Evolutionary conservation across 2,797 vertebrate species (phyloP).

Genomic region (Myotis planiceps): DNA sequence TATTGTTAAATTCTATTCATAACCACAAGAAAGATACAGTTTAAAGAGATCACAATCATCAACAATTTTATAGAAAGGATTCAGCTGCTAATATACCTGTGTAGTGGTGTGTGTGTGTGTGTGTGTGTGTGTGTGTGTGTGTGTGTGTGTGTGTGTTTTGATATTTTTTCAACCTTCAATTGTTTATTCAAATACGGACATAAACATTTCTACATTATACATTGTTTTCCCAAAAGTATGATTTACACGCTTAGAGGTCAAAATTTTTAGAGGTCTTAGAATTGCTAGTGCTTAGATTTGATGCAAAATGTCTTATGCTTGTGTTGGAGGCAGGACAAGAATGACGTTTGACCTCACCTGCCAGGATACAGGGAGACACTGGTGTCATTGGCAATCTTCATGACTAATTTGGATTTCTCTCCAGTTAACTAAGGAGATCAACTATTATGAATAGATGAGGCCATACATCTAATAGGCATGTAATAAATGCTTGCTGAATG

Average conservation of each 20-base stretch:
- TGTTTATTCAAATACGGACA: not conserved
- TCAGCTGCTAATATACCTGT: not conserved
- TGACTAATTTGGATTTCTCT: conserved; percentile 50
- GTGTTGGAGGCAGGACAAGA: no score
- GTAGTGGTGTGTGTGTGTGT: not conserved
- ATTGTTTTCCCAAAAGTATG: not conserved
- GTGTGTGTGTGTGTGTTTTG: not conserved
- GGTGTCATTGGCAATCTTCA: not conserved
- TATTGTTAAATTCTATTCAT: not conserved
- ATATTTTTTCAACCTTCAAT: not conserved
- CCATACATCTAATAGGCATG: not conserved
- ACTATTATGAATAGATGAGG: not conserved
- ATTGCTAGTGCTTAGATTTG: not conserved
- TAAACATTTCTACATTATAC: not conserved
- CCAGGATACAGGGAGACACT: not conserved
- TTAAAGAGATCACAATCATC: not conserved
- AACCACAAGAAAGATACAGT: not conserved
- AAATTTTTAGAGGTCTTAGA: not conserved
- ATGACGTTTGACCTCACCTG: no score
- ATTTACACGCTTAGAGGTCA: not conserved
- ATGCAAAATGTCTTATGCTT: not conserved
- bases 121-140: no score
- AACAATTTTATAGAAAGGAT: not conserved
- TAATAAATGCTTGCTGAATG: conserved; percentile 5
- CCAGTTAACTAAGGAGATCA: conserved; percentile 32